These are phyloP conservation scores for Drymodes brunneopygia DNA, from an alignment of 2,113 vertebrate genomes.

Conservation along the genomic window DNA sequence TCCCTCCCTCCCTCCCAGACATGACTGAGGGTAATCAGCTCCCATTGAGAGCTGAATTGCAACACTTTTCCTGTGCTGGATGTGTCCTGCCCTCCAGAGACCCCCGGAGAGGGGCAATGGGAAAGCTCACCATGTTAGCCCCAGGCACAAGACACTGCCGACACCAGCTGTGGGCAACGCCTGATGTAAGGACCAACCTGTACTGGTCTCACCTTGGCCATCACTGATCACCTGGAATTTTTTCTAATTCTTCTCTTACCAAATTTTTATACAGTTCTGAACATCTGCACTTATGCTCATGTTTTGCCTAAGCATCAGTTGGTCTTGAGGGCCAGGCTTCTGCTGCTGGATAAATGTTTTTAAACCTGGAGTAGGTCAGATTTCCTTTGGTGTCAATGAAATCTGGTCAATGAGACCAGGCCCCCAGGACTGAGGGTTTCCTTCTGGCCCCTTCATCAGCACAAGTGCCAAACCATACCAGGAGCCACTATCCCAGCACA, in stretches of 20 bases:
- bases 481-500: background rate
- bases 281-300: background rate
- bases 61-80: background rate
- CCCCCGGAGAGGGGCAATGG: rapidly evolving
- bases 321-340: background rate
- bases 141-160: background rate
- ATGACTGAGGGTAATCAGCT: background rate
- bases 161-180: background rate
- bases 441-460: background rate
- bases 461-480: background rate
- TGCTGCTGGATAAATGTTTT: background rate
- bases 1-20: no score
- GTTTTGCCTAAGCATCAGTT: background rate
- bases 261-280: background rate
- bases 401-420: background rate
- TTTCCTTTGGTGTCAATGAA: background rate
- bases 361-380: background rate
- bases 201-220: background rate
- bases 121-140: background rate
- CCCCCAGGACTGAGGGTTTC: background rate
- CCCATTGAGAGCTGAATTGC: background rate
- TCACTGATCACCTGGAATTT: background rate
- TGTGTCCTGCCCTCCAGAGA: background rate
- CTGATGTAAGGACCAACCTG: background rate
- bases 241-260: background rate